Percentiles rank a stretch among this genome's conserved stretches.
These are phyloP conservation scores for Cotesia vestalis DNA, from an alignment of 1,140 invertebrate genomes.

Conservation along the genomic window DNA sequence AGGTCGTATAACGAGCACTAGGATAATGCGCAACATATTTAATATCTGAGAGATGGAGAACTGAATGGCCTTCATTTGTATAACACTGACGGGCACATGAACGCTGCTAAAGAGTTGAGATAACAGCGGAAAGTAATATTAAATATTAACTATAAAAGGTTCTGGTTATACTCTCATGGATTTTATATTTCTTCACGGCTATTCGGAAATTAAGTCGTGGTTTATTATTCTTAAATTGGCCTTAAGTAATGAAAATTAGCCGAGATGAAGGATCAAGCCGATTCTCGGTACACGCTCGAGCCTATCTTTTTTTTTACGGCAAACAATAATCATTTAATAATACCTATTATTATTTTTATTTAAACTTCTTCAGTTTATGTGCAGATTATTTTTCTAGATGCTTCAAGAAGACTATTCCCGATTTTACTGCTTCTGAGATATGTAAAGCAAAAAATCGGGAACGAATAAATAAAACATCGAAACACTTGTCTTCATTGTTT, in stretches of 20 bases:
- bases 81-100: constrained; percentile 16
- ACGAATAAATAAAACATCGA: constrained; percentile 13
- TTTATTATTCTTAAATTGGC: constrained; percentile 7
- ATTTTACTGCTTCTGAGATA: constrained; percentile 9
- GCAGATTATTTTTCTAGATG: neutral
- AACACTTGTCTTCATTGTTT: constrained; percentile 29
- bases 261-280: no score
- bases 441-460: constrained; percentile 2
- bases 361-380: neutral
- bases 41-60: constrained; percentile 27
- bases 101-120: constrained; percentile 25
- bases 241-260: constrained; percentile 1
- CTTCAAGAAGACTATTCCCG: no score
- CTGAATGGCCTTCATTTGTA: constrained; percentile 37
- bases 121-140: constrained; percentile 9
- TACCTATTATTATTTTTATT: no score
- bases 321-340: neutral
- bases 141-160: no score
- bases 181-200: neutral
- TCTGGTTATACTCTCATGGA: neutral
- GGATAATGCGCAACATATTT: constrained; percentile 27
- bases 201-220: neutral
- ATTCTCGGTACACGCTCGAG: no score
- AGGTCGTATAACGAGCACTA: constrained; percentile 33
- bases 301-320: neutral